Evolutionary conservation across 2,113 vertebrate genomes (phyloP).

Genomic region (Australoheros scitulus): DNA sequence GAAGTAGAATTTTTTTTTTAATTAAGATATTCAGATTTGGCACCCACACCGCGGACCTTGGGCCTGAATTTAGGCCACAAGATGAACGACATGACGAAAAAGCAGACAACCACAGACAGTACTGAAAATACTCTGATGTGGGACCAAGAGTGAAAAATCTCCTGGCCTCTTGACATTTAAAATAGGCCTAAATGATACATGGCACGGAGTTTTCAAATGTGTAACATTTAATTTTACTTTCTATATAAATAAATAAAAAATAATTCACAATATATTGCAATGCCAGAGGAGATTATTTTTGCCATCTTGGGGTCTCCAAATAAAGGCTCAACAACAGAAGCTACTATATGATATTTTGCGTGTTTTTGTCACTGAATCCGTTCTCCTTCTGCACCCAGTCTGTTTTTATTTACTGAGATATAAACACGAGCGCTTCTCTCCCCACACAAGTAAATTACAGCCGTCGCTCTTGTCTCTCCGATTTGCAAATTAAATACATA

Average conservation of each 20-base stretch:
- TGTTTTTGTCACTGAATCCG: background rate
- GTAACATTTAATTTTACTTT: background rate
- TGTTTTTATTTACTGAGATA: constrained; percentile 53
- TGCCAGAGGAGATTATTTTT: background rate
- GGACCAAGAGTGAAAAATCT: background rate
- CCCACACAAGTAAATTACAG: constrained; percentile 51
- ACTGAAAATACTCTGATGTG: background rate
- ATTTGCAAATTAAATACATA: constrained; percentile 81
- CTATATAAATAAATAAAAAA: background rate
- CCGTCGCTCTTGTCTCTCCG: constrained; percentile 54
- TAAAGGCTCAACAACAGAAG: background rate
- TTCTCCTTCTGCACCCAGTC: constrained; percentile 13
- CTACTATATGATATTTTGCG: background rate
- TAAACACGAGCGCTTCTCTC: constrained; percentile 33
- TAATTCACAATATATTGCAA: background rate
- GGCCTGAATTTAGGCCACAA: constrained; percentile 27
- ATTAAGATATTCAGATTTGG: background rate
- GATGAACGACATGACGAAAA: background rate
- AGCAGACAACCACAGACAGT: background rate
- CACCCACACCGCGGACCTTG: background rate
- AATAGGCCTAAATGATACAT: background rate
- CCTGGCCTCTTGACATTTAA: background rate
- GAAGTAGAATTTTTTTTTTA: background rate
- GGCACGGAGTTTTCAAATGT: background rate
- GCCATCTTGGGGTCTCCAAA: background rate